phyloP scores from a whole-genome alignment of 2,888 invertebrate genomes.

The Phyllotreta striolata region DNA sequence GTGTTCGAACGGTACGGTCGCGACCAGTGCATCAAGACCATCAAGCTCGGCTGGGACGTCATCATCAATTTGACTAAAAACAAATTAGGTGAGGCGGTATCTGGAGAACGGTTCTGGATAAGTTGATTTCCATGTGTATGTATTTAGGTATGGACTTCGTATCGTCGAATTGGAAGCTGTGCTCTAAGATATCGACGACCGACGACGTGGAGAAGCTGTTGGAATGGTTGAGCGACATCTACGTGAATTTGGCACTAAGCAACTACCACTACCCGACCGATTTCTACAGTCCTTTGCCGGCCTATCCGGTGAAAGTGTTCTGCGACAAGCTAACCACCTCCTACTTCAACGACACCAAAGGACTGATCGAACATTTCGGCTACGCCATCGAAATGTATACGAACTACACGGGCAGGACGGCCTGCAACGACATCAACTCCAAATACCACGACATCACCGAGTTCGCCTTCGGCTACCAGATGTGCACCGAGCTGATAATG shows the following conservation, averaged over 20 bases:
- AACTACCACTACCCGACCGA: constrained; percentile 91
- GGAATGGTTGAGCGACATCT: constrained; percentile 76
- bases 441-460: constrained; percentile 70
- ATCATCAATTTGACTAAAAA: too few relatives aligned
- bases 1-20: constrained; percentile 67
- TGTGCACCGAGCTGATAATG: constrained; percentile 97
- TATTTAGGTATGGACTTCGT: constrained; percentile 69
- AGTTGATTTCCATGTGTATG: too few relatives aligned
- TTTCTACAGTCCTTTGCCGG: constrained; percentile 85
- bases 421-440: constrained; percentile 72
- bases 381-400: constrained; percentile 78
- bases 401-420: constrained; percentile 78
- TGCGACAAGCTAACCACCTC: constrained; percentile 33
- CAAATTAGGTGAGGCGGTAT: not conserved
- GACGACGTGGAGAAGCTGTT: constrained; percentile 67
- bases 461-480: constrained; percentile 84
- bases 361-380: constrained; percentile 70
- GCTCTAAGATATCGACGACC: constrained; percentile 71
- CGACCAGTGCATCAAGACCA: constrained; percentile 72
- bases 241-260: constrained; percentile 88
- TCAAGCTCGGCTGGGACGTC: too few relatives aligned
- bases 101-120: too few relatives aligned
- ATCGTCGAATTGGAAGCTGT: constrained; percentile 77
- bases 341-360: constrained; percentile 52
- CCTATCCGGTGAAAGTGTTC: constrained; percentile 74